Base-by-base conservation (phyloP, 1,140 invertebrate genomes). In the Hylaeus volcanicus region DNA sequence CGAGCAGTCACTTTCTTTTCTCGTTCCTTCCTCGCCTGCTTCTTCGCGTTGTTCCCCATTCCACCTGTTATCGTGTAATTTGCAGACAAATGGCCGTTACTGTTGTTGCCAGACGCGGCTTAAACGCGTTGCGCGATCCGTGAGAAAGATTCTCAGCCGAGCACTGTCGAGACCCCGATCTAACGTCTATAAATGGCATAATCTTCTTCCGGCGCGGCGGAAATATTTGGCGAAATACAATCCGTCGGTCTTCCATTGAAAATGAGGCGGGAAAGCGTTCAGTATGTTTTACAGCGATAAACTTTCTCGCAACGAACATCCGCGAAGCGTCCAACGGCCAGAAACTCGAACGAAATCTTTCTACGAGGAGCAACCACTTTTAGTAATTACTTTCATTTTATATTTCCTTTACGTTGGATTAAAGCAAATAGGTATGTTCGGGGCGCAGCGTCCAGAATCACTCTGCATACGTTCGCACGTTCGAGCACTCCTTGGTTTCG, bases 1-100 rank as follows among this genome's bases (percentile, higher is more conserved):
- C 63, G 8, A 78, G 68, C 15, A 15, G 26, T 65, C 64, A 75
- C 79, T 60, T 56, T 72, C 61, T 74, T 81, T 55, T 71, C 82
- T 43, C 64, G 43, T 71, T 75, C 41, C 39, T 56, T n/a, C 51
- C 71, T 58, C 61, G 14, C 69, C 8, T 26, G 66, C 43, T 55
- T 70, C 60, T 45, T 55, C 60, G 37, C 41, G 5, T 60, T 3
- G 48, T 14, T 48, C 60, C 45, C 60, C 51, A 5, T 6, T 12
- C 6, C 37, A 14, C 37, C 9, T 58, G 60, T 86, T 77, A 85
- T 81, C 79, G 71, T 74, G 55, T 58, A 68, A 76, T 86, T 86
- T 81, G 68, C 83, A 65, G 83, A 86, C 78, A 80, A 85, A 86
- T 81, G 77, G 77, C 71, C 39, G 77, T 79, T 81, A 83, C 69